phyloP scores from a whole-genome alignment of 2,113 vertebrate species.

The Gymnarchus niloticus region DNA sequence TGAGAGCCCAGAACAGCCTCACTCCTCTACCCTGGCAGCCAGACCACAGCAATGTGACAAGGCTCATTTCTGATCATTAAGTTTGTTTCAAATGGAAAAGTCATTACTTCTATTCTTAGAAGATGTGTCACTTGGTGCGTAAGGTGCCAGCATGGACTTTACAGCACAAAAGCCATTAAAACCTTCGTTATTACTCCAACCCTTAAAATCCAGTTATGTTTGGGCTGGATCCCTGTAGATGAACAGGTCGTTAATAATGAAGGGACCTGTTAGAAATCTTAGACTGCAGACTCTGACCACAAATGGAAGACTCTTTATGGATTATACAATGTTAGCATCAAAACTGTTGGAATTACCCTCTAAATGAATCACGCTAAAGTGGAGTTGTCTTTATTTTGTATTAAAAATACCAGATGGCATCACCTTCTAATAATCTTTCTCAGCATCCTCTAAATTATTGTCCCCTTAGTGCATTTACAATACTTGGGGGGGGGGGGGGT shows the following conservation, averaged over 20 bases:
- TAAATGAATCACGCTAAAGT: background rate
- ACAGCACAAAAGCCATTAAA: background rate
- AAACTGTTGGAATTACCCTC: too few species aligned
- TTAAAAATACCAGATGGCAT: background rate
- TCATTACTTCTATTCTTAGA: background rate
- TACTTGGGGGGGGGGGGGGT: too few species aligned
- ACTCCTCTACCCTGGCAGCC: background rate
- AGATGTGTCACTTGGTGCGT: background rate
- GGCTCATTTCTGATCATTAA: background rate
- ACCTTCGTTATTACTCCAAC: background rate
- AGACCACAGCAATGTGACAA: background rate
- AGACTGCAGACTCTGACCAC: background rate
- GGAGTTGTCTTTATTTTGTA: background rate
- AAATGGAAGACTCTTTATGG: too few species aligned
- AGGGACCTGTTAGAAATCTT: too few species aligned
- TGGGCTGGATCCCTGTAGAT: background rate
- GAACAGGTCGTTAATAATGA: background rate
- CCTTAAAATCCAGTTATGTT: background rate
- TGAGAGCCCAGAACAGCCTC: background rate
- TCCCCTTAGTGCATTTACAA: background rate
- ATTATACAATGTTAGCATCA: too few species aligned
- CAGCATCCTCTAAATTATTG: background rate
- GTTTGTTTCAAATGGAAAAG: background rate
- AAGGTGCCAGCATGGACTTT: background rate
- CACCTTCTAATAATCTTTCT: background rate